These are phyloP conservation scores for Ashinkailepas kermadecensis DNA, from an alignment of 2,888 invertebrate genomes.

Conservation along the genomic window DNA sequence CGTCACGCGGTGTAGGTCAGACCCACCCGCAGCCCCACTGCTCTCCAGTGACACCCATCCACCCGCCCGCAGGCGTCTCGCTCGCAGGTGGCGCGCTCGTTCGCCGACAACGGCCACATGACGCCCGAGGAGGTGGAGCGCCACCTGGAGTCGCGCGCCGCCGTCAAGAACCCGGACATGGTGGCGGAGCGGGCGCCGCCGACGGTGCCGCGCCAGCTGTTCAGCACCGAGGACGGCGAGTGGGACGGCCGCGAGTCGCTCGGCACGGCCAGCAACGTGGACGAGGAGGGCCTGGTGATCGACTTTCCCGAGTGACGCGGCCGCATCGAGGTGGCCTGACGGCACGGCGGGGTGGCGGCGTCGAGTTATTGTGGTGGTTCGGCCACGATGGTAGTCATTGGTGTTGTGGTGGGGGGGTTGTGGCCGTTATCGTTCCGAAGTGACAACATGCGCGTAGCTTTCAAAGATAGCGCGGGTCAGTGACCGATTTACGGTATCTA, in stretches of 20 bases:
- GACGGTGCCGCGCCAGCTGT: slow-evolving; percentile 87
- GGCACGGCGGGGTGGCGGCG: background rate
- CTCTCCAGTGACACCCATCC: background rate
- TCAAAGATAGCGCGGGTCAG: too few species aligned
- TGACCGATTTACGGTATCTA: too few species aligned
- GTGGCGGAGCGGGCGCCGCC: slow-evolving; percentile 67
- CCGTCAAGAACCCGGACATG: background rate
- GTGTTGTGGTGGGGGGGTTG: too few species aligned
- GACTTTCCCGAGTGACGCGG: slow-evolving; percentile 12
- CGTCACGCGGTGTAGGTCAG: too few species aligned
- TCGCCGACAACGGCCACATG: slow-evolving; percentile 60
- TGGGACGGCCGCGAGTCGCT: slow-evolving; percentile 2
- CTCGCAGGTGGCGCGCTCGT: background rate
- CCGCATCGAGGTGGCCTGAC: background rate
- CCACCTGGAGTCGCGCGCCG: slow-evolving; percentile 66
- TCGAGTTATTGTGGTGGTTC: background rate
- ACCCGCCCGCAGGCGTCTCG: background rate
- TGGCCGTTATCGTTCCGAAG: too few species aligned
- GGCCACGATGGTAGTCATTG: too few species aligned
- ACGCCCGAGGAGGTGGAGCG: slow-evolving; percentile 85
- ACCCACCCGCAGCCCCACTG: too few species aligned
- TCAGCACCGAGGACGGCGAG: slow-evolving; percentile 65
- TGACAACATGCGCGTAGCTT: too few species aligned
- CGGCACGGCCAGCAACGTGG: slow-evolving; percentile 6
- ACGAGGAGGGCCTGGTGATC: slow-evolving; percentile 3